Percentiles rank a stretch among this genome's conserved stretches.
Conservation (phyloP, 2,888 invertebrate species). For the Polyommatus icarus region DNA sequence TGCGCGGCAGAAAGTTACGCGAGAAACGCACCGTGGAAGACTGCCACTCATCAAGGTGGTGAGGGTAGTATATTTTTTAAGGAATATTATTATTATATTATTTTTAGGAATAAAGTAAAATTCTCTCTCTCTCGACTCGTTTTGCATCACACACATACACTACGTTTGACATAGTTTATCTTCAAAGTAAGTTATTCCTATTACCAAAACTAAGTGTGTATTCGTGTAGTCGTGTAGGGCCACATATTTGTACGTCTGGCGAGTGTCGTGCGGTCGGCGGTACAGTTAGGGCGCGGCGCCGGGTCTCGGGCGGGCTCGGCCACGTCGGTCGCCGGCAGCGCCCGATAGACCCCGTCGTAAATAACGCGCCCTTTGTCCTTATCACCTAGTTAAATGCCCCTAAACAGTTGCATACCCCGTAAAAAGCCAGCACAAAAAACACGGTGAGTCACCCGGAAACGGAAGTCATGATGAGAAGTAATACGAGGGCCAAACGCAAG, state of each 20-base stretch:
- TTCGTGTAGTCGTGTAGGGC: background rate
- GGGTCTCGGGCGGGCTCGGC: background rate
- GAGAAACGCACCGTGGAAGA: too few relatives aligned
- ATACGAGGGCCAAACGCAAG: background rate
- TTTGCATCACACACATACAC: too few relatives aligned
- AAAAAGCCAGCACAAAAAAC: background rate
- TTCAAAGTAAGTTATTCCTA: too few relatives aligned
- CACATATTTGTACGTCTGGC: background rate
- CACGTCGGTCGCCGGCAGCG: background rate
- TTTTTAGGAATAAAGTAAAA: too few relatives aligned
- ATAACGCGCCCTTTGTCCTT: conserved; percentile 4
- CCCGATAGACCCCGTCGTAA: background rate
- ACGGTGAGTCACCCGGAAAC: background rate
- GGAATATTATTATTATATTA: too few relatives aligned
- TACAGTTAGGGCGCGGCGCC: background rate
- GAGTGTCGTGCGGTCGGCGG: background rate
- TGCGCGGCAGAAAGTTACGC: too few relatives aligned
- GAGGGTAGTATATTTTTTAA: too few relatives aligned
- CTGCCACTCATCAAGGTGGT: too few relatives aligned
- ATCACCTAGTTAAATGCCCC: conserved; percentile 16
- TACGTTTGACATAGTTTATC: too few relatives aligned
- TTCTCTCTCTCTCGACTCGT: too few relatives aligned
- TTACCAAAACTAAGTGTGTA: background rate
- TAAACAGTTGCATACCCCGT: background rate
- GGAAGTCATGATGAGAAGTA: background rate